Evolutionary conservation across 2,888 invertebrate genomes (phyloP).

Genomic region (Melinaea marsaeus): DNA sequence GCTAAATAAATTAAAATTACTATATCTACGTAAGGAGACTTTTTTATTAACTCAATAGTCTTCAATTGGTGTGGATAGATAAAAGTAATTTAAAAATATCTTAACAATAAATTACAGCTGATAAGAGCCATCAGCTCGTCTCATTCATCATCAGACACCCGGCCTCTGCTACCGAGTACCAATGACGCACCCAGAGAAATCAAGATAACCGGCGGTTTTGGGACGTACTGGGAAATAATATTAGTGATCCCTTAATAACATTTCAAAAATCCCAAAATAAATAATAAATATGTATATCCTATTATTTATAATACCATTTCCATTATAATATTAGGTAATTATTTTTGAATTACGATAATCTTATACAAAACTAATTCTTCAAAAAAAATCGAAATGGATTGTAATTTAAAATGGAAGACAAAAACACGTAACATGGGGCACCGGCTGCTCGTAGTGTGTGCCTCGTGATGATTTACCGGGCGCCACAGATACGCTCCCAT

Average conservation of each 20-base stretch:
- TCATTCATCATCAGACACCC: conserved; percentile 1
- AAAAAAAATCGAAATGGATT: conserved; percentile 12
- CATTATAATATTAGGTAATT: neutral
- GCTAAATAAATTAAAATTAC: no score
- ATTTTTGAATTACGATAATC: neutral
- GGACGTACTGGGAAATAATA: neutral
- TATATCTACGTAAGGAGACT: neutral
- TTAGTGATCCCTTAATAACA: neutral
- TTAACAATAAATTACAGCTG: conserved; percentile 1
- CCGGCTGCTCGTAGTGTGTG: conserved; percentile 16
- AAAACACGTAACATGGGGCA: neutral
- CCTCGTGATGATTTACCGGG: conserved; percentile 24
- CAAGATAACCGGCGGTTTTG: neutral
- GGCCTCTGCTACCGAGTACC: conserved; percentile 13
- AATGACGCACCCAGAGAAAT: neutral
- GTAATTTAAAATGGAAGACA: conserved; percentile 11
- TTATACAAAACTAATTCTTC: neutral
- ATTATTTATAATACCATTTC: no score
- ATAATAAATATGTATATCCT: no score
- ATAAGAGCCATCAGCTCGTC: conserved; percentile 33
- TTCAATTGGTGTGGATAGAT: neutral
- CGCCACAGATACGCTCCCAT: conserved; percentile 33
- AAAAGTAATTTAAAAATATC: conserved; percentile 5
- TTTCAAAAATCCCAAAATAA: no score
- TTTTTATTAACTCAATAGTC: neutral